Percentiles rank a stretch among this genome's conserved stretches.
Conservation (phyloP, 1,140 invertebrate species). For the Trichogramma pretiosum region DNA sequence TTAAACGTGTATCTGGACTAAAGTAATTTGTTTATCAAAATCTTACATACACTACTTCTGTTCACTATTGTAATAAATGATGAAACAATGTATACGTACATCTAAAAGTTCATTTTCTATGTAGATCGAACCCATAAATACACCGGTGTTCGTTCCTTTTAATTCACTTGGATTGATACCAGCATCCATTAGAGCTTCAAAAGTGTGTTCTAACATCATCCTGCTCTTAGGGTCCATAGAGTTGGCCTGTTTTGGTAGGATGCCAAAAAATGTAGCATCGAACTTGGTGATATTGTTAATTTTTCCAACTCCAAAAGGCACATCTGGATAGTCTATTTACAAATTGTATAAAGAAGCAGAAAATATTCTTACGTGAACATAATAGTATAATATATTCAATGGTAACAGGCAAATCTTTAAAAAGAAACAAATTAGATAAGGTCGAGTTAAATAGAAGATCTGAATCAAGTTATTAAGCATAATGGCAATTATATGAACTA, state of each 20-base stretch:
- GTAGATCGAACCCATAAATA: constrained; percentile 57
- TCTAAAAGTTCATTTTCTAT: no score
- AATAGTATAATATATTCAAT: no score
- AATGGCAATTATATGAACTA: no score
- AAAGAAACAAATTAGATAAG: no score
- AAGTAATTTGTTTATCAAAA: no score
- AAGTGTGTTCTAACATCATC: constrained; percentile 66
- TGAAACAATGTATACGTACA: no score
- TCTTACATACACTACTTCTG: no score
- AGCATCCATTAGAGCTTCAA: constrained; percentile 76
- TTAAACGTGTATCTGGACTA: no score
- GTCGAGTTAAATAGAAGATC: no score
- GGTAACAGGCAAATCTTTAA: no score
- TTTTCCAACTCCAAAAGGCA: constrained; percentile 62
- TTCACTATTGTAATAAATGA: no score
- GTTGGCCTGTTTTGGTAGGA: constrained; percentile 67
- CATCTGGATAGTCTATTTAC: constrained; percentile 46
- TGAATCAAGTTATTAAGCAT: no score
- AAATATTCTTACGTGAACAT: neutral
- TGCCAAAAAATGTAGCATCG: constrained; percentile 67
- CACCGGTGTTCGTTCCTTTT: constrained; percentile 60
- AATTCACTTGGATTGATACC: constrained; percentile 45
- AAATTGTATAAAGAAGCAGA: neutral
- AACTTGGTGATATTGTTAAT: constrained; percentile 68
- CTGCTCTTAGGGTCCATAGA: constrained; percentile 75